Conservation (phyloP, 2,113 vertebrate species). For the Sapayoa aenigma region DNA sequence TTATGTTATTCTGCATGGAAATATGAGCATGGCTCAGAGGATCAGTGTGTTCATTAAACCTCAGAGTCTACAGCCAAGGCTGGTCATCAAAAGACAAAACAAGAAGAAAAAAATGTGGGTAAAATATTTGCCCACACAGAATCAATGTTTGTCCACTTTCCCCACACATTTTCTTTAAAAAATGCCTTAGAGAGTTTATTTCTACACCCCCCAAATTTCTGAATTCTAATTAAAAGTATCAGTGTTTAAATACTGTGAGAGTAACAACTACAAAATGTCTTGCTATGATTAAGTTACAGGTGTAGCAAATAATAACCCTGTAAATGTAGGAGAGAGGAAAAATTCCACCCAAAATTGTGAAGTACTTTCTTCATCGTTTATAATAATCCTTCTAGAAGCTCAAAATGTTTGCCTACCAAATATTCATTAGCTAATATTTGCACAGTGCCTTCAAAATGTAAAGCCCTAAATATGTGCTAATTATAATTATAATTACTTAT, state of each 20-base stretch:
- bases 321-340: background rate
- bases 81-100: background rate
- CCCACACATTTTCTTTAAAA: background rate
- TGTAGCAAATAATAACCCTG: background rate
- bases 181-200: background rate
- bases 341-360: background rate
- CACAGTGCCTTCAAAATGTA: slow-evolving; percentile 17
- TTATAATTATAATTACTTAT: slow-evolving; percentile 46
- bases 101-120: background rate
- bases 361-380: slow-evolving; percentile 7
- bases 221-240: background rate
- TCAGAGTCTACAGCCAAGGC: background rate
- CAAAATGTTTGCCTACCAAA: slow-evolving; percentile 55
- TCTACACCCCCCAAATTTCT: background rate
- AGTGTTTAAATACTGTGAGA: background rate
- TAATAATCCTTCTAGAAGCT: slow-evolving; percentile 37
- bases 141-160: background rate
- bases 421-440: slow-evolving; percentile 53
- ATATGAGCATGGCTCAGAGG: accelerated
- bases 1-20: background rate
- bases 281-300: background rate
- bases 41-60: no score
- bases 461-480: slow-evolving; percentile 48
- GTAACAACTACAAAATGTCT: background rate
- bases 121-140: background rate